These are phyloP conservation scores for Papilio elwesi DNA, from an alignment of 2,888 invertebrate species.

Conservation along the genomic window DNA sequence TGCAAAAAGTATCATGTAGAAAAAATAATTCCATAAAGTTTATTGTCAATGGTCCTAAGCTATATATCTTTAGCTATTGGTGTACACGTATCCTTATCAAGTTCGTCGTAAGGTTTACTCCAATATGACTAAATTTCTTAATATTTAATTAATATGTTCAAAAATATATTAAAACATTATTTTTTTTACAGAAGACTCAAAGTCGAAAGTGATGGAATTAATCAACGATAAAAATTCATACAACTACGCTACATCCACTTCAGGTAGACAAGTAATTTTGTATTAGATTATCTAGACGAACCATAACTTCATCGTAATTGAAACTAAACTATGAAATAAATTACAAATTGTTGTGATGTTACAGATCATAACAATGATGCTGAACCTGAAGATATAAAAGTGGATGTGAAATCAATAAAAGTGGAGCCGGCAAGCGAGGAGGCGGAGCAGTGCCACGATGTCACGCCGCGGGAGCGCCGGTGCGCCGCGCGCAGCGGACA, in stretches of 20 bases:
- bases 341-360: no score
- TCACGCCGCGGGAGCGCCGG: constrained; percentile 48
- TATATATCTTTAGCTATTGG: no score
- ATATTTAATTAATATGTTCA: not conserved
- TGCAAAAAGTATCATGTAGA: no score
- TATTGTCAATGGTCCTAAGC: no score
- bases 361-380: constrained; percentile 12
- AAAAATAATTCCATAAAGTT: no score
- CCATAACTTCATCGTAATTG: no score
- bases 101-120: no score
- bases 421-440: constrained; percentile 53
- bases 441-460: constrained; percentile 41
- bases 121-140: no score
- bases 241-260: constrained; percentile 23
- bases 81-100: no score
- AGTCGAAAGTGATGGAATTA: constrained; percentile 29
- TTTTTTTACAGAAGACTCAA: constrained; percentile 30
- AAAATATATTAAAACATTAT: not conserved
- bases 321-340: no score
- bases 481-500: constrained; percentile 55
- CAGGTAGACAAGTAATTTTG: constrained; percentile 13
- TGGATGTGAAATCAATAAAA: constrained; percentile 39
- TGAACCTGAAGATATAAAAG: constrained; percentile 35
- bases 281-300: not conserved
- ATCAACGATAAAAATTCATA: constrained; percentile 30